Conservation (phyloP, 2,113 vertebrate genomes). For the Peromyscus leucopus region DNA sequence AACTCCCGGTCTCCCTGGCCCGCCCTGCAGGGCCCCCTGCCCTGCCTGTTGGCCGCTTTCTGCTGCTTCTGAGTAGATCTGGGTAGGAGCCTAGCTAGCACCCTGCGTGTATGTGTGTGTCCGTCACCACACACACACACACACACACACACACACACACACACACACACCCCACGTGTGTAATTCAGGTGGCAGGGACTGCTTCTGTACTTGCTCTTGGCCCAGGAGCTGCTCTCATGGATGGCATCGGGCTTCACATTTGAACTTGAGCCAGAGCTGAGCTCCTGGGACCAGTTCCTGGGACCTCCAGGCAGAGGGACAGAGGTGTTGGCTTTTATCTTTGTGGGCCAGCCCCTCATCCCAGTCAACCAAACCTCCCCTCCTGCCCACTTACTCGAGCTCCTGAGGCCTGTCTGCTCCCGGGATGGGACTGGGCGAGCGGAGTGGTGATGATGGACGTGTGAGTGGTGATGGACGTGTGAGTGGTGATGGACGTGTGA, state of each 20-base stretch:
- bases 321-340: neutral
- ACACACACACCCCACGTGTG: neutral
- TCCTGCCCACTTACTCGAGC: neutral
- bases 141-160: no score
- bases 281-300: neutral
- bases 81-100: neutral
- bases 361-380: neutral
- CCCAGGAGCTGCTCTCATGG: neutral
- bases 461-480: neutral
- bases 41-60: neutral
- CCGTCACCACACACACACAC: no score
- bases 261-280: neutral
- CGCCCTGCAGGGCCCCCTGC: neutral
- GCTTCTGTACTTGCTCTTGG: neutral
- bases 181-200: no score
- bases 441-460: rapidly evolving
- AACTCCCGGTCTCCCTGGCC: neutral
- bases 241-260: rapidly evolving
- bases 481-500: no score
- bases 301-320: neutral
- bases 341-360: neutral
- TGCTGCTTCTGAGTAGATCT: no score
- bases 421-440: rapidly evolving
- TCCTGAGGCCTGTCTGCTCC: neutral
- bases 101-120: neutral